Base-by-base conservation (phyloP, 2,797 vertebrate species). In the Acrossocheilus wenchowensis region DNA sequence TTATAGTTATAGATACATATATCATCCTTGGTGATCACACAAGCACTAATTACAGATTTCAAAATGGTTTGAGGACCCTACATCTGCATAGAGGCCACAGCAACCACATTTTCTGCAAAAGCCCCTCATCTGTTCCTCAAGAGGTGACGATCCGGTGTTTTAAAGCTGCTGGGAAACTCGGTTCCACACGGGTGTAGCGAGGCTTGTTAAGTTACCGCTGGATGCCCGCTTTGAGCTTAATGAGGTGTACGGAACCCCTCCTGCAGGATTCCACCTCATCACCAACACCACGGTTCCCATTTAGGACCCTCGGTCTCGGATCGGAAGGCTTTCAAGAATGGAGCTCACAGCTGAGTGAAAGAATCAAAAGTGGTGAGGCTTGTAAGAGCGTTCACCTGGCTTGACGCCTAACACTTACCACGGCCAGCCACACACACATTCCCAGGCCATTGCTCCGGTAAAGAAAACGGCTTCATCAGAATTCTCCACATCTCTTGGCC, bases 401-500 rank as follows among this genome's bases (percentile, higher is more conserved):
- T 79, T 34, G 71, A 73, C 45, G 34, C 69, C 85, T 83, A 85
- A 87, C 81, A 74, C 43, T 69, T 69, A 82, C 82, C 75, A 83
- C 57, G 68, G 74, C 74, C 78, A 86, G 21, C 39, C 41, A 50
- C 81, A 84, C 78, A 86, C 72, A 86, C 81, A 23, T 84, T 41
- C 87, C 69, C 73, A 69, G 82, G 83, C 82, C 74, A 85, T 81
- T 69, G 87, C 78, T 77, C 80, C 77, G 26, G 73, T 62, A 75
- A 88, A 87, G 88, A 89, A 90, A 91, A 91, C 82, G 87, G 86
- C 91, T 91, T 92, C 87, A 92, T 92, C 90, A 91, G 88, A 91
- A 92, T 89, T 91, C 90, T 84, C 87, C 87, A 87, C 73, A 87
- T 89, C 85, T 78, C 80, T 78, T 86, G 88, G 86, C 89, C 89